phyloP scores from a whole-genome alignment of 2,888 invertebrate species.

The Caenorhabditis japonica region DNA sequence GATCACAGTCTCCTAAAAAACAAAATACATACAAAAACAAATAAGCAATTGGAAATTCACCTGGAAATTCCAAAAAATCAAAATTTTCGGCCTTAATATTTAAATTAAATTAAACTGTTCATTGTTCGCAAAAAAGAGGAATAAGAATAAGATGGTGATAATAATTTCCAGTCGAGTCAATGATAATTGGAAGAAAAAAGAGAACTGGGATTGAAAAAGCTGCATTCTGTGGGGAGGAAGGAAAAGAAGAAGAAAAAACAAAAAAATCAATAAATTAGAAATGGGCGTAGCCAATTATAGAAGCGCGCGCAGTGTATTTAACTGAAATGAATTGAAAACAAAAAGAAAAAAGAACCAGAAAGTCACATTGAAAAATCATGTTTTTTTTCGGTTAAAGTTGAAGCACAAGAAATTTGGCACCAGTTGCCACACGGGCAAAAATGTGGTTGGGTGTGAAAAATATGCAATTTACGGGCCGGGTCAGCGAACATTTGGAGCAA shows the following conservation, averaged over 20 bases:
- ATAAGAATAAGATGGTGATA: no score
- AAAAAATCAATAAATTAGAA: conserved; percentile 7
- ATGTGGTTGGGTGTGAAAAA: conserved; percentile 27
- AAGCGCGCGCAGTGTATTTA: no score
- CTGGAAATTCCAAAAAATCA: background rate
- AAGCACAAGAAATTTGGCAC: conserved; percentile 35
- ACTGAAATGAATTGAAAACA: conserved; percentile 2
- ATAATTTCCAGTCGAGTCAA: conserved; percentile 4
- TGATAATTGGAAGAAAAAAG: conserved; percentile 14
- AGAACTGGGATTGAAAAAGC: conserved; percentile 2
- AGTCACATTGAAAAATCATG: background rate
- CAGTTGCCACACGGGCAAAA: conserved; percentile 26
- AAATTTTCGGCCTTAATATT: background rate
- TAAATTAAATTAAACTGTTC: conserved; percentile 18
- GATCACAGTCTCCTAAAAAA: no score
- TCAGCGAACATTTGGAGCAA: background rate
- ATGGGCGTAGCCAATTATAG: conserved; percentile 21
- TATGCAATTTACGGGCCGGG: conserved; percentile 14
- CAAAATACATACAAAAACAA: no score
- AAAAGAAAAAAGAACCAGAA: background rate
- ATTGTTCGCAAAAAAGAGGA: background rate
- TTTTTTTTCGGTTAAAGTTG: conserved; percentile 12
- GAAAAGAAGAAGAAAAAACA: conserved; percentile 16
- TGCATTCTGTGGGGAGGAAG: background rate
- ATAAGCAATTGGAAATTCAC: no score